Base-by-base conservation (phyloP, 2,888 invertebrate genomes). In the Harpalus rufipes region DNA sequence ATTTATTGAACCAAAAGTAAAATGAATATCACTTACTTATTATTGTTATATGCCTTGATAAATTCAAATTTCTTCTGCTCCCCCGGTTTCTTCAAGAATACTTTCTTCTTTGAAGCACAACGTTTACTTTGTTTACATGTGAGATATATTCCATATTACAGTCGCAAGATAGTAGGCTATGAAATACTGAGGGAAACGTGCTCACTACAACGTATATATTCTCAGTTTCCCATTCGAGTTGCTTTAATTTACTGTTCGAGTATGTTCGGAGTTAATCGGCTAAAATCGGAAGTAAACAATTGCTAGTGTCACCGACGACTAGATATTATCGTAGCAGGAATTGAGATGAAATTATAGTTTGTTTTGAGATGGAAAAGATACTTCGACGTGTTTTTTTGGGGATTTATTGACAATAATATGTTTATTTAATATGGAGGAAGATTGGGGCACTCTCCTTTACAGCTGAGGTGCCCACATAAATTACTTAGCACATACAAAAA, bases 261-360 rank as follows among this genome's bases (percentile, higher is more conserved):
- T 21, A 65, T 21, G 41, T 56, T 81, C 81, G 81, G 51, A 16
- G 25, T 16, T 14, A 65, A 14, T 81, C 81, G 81, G 68, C n/a
- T 32, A 25, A 2, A 18, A 25, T 81, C 81, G 81, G 68, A 81
- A 72, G 56, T 81, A 81, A 81, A 81, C 81, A 81, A 81, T 68
- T 39, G 63, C 44, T 3, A 14, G 68, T 68, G 68, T 39, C 68
- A 68, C 25, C 14, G 63, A 41, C 68, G n/a, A 39, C 68, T 68
- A 21, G 68, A 68, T 68, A 32, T 32, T 25, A n/a, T 41, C 32
- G 68, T 8, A 25, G 25, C 25, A 63, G 32, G 44, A 51, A 51
- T 12, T 51, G 44, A 51, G 2, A 51, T 51, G 8, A 51, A 51
- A 12, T 51, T 51, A 51, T 51, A 32, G 32, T 32, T 25, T 25